phyloP scores from a whole-genome alignment of 2,797 vertebrate genomes.

The Erpetoichthys calabaricus region DNA sequence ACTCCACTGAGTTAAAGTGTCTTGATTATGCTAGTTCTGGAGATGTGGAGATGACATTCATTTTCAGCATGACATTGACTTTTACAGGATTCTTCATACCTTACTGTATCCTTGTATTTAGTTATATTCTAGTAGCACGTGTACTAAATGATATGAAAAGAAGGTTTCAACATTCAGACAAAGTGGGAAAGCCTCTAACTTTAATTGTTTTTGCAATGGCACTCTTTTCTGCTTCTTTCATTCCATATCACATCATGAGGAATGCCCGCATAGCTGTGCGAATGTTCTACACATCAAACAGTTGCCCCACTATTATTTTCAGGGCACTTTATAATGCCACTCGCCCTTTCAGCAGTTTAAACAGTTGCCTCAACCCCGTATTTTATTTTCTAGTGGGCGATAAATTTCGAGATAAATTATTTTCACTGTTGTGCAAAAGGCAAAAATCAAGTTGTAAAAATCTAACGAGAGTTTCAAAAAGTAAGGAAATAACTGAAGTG shows the following conservation, averaged over 20 bases:
- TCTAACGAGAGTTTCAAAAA: too few relatives aligned
- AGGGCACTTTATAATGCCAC: not conserved
- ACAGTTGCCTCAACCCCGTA: slow-evolving; percentile 13
- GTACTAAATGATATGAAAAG: not conserved
- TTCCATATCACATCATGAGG: slow-evolving; percentile 20
- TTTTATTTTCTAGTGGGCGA: slow-evolving; percentile 17
- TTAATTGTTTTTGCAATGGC: slow-evolving; percentile 12
- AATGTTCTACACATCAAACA: not conserved
- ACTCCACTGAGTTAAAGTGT: slow-evolving; percentile 1
- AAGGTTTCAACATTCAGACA: not conserved
- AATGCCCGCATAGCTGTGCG: slow-evolving; percentile 6
- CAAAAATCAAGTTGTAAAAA: too few relatives aligned
- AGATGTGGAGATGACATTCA: not conserved
- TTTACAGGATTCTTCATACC: slow-evolving; percentile 12
- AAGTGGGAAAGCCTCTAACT: slow-evolving; percentile 3
- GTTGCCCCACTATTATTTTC: not conserved
- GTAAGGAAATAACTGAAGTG: too few relatives aligned
- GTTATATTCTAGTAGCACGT: slow-evolving; percentile 3
- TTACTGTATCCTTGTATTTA: slow-evolving; percentile 8
- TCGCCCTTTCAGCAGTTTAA: slow-evolving; percentile 9
- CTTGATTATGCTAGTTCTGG: slow-evolving; percentile 5
- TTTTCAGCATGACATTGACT: slow-evolving; percentile 1
- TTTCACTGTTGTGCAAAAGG: not conserved
- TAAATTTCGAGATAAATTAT: slow-evolving; percentile 16
- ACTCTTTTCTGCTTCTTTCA: slow-evolving; percentile 14